Base-by-base conservation (phyloP, 2,888 invertebrate genomes). In the Euplexia lucipara region DNA sequence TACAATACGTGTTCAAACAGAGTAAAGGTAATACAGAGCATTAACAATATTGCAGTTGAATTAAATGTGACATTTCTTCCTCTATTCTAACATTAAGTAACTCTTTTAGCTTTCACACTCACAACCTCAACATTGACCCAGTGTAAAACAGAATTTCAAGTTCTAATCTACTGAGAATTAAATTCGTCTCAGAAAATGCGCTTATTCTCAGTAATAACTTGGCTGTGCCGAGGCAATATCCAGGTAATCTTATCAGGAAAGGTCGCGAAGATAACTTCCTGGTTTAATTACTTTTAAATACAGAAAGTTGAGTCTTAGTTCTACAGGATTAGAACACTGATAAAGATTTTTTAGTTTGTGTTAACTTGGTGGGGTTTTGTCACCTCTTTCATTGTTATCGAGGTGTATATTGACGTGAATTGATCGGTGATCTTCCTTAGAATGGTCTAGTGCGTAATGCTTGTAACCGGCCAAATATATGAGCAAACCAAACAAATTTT, bases 181-280 rank as follows among this genome's bases (percentile, higher is more conserved):
- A 68, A 41, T 20, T 30, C 9, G 12, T 6, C 20, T 10, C 8
- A 60, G 22, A 49, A 75, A 68, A 66, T 67, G 51, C 51, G 34
- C 22, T 47, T 64, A 63, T 48, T 58, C 30, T 22, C 9, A 39
- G 60, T 60, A 64, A 72, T 59, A 58, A 59, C 51, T 59, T 64
- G 30, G 66, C 65, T 72, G 54, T 35, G 14, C 30, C 51, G 53
- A 42, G 62, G 70, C 78, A 78, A 84, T 84, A 75, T 78, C 56
- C 48, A 34, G 52, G 54, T 79, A 83, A 84, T 78, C 75, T 70
- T 68, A 72, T 76, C 72, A 74, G 59, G 48, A 65, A 70, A 75
- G 76, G 75, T 77, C 68, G 60, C 47, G 32, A 30, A 47, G 64
- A 45, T 67, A 60, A 61, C 53, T 69, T 68, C 30, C 35, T 9